A percentile compares a stretch with the other conserved stretches of the same genome.
phyloP scores from a whole-genome alignment of 2,113 vertebrate species.

The Pheucticus melanocephalus region DNA sequence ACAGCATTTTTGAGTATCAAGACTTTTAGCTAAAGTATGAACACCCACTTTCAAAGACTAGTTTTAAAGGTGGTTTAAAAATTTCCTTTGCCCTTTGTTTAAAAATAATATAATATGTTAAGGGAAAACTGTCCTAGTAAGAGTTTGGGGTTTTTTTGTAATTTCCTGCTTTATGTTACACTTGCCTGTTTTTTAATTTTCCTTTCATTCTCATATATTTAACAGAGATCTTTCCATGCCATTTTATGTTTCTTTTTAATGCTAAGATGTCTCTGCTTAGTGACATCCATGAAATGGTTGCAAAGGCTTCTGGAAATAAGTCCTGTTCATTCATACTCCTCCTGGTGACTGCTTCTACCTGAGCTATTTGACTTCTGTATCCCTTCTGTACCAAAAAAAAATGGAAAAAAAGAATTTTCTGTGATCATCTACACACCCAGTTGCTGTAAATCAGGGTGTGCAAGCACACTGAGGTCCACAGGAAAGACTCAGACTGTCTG shows the following conservation, averaged over 20 bases:
- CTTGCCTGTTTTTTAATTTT: background rate
- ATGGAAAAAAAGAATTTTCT: background rate
- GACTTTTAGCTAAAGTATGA: background rate
- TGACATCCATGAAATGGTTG: background rate
- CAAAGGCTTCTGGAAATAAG: background rate
- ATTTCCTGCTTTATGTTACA: slow-evolving; percentile 15
- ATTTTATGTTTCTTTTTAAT: background rate
- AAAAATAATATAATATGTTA: slow-evolving; percentile 30
- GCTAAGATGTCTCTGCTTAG: background rate
- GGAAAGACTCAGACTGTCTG: background rate
- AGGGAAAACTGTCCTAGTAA: slow-evolving; percentile 24
- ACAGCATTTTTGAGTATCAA: background rate
- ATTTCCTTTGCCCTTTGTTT: slow-evolving; percentile 21
- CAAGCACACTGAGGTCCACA: background rate
- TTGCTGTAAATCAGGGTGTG: background rate
- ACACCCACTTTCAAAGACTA: background rate
- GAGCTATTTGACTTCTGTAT: background rate
- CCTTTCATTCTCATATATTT: background rate
- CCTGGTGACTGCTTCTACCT: background rate
- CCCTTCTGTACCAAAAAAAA: background rate
- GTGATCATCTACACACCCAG: background rate
- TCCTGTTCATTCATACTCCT: background rate
- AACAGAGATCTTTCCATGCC: background rate
- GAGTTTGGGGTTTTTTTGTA: background rate
- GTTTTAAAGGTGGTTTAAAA: slow-evolving; percentile 6